Conservation (phyloP, 2,797 vertebrate species). For the Parotocinclus haroldoi region DNA sequence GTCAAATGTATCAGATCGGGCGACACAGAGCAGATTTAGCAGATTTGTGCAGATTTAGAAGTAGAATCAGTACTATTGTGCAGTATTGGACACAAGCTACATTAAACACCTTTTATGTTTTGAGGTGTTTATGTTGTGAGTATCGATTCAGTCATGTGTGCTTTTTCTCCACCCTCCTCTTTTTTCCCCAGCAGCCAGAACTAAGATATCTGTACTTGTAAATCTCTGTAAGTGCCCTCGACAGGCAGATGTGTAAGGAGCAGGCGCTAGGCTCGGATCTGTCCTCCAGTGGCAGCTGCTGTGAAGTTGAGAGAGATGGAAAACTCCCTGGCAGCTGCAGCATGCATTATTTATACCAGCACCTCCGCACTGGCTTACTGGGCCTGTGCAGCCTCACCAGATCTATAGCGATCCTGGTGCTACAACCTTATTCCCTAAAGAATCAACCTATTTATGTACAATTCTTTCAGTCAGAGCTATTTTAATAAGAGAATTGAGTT, state of each 20-base stretch:
- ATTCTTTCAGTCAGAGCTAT: too few species aligned
- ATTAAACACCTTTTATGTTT: constrained; percentile 29
- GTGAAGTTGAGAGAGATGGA: constrained; percentile 42
- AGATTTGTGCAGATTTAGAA: too few species aligned
- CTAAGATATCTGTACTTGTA: constrained; percentile 28
- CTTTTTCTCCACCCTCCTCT: not conserved
- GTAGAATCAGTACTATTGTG: not conserved
- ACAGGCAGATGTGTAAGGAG: constrained; percentile 35
- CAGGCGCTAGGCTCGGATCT: constrained; percentile 13
- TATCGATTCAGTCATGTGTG: constrained; percentile 16
- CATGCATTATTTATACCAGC: constrained; percentile 43
- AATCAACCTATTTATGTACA: too few species aligned
- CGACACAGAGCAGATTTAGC: too few species aligned
- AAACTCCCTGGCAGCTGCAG: constrained; percentile 36
- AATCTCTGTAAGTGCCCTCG: constrained; percentile 31
- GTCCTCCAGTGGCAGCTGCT: constrained; percentile 27
- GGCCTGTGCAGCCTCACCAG: constrained; percentile 2
- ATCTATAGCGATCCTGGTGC: constrained; percentile 14
- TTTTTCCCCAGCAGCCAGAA: constrained; percentile 14
- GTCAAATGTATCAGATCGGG: too few species aligned
- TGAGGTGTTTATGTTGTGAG: not conserved
- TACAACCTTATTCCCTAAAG: not conserved
- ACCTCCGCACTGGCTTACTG: constrained; percentile 20
- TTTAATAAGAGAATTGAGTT: too few species aligned
- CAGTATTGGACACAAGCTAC: not conserved